These are phyloP conservation scores for Cerastoderma edule DNA, from an alignment of 2,888 invertebrate genomes.

Conservation along the genomic window DNA sequence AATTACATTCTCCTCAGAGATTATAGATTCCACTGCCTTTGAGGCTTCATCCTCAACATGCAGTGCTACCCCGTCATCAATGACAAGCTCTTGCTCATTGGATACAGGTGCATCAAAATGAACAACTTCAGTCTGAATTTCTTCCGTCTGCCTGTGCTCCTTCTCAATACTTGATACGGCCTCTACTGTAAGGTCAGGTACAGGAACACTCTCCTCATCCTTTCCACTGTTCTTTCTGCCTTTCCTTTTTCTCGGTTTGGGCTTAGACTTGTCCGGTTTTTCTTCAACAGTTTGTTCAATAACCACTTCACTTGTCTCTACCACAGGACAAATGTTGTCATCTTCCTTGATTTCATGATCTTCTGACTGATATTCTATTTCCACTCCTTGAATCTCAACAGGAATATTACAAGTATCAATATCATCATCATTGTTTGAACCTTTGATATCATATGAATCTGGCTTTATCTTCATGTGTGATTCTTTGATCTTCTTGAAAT, in stretches of 20 bases:
- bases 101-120: slow-evolving; percentile 57
- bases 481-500: slow-evolving; percentile 49
- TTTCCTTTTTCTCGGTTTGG: slow-evolving; percentile 48
- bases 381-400: slow-evolving; percentile 52
- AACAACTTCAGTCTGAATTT: slow-evolving; percentile 54
- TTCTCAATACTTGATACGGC: slow-evolving; percentile 56
- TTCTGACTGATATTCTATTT: slow-evolving; percentile 53
- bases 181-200: slow-evolving; percentile 43
- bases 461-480: slow-evolving; percentile 57
- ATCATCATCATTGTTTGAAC: slow-evolving; percentile 43
- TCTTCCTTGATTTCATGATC: slow-evolving; percentile 60
- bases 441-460: slow-evolving; percentile 41
- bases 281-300: slow-evolving; percentile 46
- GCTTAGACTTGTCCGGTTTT: slow-evolving; percentile 42
- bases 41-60: slow-evolving; percentile 66
- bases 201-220: slow-evolving; percentile 14
- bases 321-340: slow-evolving; percentile 50
- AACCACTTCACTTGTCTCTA: slow-evolving; percentile 59
- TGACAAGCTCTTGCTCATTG: slow-evolving; percentile 62
- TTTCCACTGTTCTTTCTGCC: slow-evolving; percentile 48
- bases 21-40: slow-evolving; percentile 58
- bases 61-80: slow-evolving; percentile 63
- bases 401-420: slow-evolving; percentile 36
- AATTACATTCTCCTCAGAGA: slow-evolving; percentile 50
- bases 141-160: slow-evolving; percentile 39